Percentiles rank a stretch among this genome's conserved stretches.
Conservation (phyloP, 2,113 vertebrate species). For the Osmerus eperlanus region DNA sequence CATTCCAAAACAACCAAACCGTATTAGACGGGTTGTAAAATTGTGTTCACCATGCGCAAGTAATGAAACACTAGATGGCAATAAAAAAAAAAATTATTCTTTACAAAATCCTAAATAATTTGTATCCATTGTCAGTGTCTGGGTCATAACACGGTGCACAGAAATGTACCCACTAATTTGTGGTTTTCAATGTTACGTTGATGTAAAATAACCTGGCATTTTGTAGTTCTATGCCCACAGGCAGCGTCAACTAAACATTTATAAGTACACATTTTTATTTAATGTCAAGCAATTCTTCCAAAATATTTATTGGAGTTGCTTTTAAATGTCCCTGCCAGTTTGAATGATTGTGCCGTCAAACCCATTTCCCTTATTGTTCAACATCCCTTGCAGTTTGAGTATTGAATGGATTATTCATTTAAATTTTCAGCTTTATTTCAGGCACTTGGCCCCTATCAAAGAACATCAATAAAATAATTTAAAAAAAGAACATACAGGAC, state of each 20-base stretch:
- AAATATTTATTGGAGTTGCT: constrained; percentile 49
- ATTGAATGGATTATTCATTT: background rate
- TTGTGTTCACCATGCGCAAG: constrained; percentile 8
- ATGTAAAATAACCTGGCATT: constrained; percentile 50
- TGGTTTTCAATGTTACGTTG: constrained; percentile 45
- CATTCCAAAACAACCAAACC: constrained; percentile 12
- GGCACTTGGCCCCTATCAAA: too few relatives aligned
- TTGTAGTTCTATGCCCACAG: constrained; percentile 21
- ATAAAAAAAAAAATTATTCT: too few relatives aligned
- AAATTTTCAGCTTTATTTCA: background rate
- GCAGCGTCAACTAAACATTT: constrained; percentile 48
- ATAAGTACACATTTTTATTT: constrained; percentile 47
- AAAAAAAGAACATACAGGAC: too few relatives aligned
- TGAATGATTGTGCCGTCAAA: constrained; percentile 31
- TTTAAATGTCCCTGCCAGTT: constrained; percentile 50
- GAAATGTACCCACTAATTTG: constrained; percentile 39
- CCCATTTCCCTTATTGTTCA: constrained; percentile 29
- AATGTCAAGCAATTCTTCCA: constrained; percentile 46
- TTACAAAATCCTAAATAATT: constrained; percentile 14
- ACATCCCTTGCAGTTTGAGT: constrained; percentile 11
- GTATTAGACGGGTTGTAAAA: constrained; percentile 13
- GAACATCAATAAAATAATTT: too few relatives aligned
- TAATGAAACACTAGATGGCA: constrained; percentile 19
- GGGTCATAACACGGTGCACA: constrained; percentile 25
- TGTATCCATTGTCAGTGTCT: constrained; percentile 18